Evolutionary conservation across 92 coral and sea anemone species (phyloP).

Genomic region (Zoanthus sociatus): DNA sequence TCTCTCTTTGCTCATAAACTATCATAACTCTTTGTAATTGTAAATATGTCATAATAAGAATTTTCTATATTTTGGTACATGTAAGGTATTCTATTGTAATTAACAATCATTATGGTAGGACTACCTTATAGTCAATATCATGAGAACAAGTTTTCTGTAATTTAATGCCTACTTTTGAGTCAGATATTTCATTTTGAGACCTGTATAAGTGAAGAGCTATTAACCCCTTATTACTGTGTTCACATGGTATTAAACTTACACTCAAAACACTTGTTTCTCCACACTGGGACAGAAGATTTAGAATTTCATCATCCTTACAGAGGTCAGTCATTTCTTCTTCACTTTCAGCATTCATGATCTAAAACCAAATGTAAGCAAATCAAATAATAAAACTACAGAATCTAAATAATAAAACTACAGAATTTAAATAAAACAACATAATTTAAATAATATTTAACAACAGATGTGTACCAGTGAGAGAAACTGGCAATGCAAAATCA

Average conservation of each 20-base stretch:
- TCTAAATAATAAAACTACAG: background rate
- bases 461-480: background rate
- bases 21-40: background rate
- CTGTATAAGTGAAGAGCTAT: background rate
- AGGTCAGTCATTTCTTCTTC: slow-evolving; percentile 58
- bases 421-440: too few species aligned
- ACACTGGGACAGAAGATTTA: slow-evolving; percentile 60
- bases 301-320: slow-evolving; percentile 60
- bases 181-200: background rate
- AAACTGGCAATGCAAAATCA: background rate
- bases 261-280: slow-evolving; percentile 71
- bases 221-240: background rate
- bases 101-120: background rate
- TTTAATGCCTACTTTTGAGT: background rate
- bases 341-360: slow-evolving; percentile 49
- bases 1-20: background rate
- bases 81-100: background rate
- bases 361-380: slow-evolving; percentile 23
- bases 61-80: background rate
- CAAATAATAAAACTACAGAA: background rate
- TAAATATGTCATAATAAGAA: background rate
- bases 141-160: background rate
- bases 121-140: background rate
- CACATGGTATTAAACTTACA: slow-evolving; percentile 33
- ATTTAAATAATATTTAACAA: too few species aligned